Conservation (phyloP, 2,797 vertebrate genomes). For the Botia almorhae region DNA sequence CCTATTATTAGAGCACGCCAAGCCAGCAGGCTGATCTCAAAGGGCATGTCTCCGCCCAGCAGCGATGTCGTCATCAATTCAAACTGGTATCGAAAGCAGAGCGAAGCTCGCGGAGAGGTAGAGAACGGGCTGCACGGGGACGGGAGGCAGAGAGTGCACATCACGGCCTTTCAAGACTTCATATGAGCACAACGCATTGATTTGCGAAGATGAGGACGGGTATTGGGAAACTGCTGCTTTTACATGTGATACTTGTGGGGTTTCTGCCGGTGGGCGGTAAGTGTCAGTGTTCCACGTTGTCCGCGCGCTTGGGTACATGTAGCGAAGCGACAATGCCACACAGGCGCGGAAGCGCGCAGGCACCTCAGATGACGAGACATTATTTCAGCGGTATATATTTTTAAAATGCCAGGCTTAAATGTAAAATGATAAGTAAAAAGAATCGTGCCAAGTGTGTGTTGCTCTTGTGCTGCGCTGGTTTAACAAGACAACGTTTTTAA, state of each 20-base stretch:
- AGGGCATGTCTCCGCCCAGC: constrained; percentile 52
- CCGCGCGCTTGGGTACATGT: constrained; percentile 24
- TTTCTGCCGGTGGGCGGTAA: constrained; percentile 73
- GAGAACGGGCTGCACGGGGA: constrained; percentile 41
- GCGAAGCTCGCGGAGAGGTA: constrained; percentile 40
- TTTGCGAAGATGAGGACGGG: constrained; percentile 80
- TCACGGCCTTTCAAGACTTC: constrained; percentile 41
- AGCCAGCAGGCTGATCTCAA: neutral
- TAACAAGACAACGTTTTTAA: neutral
- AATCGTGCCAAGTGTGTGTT: neutral
- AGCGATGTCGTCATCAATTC: constrained; percentile 49
- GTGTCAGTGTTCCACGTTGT: constrained; percentile 28
- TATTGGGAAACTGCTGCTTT: constrained; percentile 75
- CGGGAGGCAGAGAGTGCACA: constrained; percentile 40
- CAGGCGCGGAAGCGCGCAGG: neutral
- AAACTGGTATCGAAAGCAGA: constrained; percentile 53
- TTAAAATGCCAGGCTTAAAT: neutral
- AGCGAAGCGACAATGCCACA: constrained; percentile 29
- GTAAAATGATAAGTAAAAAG: neutral
- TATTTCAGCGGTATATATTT: neutral
- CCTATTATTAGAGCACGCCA: neutral
- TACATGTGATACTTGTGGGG: constrained; percentile 78
- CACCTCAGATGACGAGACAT: constrained; percentile 35
- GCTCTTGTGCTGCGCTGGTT: neutral
- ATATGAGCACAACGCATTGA: constrained; percentile 63